Base-by-base conservation (phyloP, 2,888 invertebrate genomes). In the Pyrgus malvae region DNA sequence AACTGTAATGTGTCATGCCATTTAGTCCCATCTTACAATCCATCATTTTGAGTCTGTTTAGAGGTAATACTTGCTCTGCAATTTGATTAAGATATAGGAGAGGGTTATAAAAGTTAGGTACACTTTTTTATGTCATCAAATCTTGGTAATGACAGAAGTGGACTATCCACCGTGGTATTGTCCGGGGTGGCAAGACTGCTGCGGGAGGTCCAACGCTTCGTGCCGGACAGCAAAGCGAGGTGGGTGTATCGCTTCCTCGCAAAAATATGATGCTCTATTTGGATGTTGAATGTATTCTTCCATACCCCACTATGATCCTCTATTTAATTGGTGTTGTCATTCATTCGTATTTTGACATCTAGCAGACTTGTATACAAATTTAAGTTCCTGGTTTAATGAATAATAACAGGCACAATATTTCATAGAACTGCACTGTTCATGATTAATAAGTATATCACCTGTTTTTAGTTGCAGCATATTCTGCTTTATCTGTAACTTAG, bases 141-240 rank as follows among this genome's bases (percentile, higher is more conserved):
- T 83, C 69, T 85, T 85, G 75, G 72, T 75, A 80, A 78, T 78
- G 75, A 79, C 93, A 95, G 95, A 95, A 94, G 93, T 94, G 95
- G 95, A 94, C 93, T 88, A 92, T 93, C 90, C 94, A 94, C 88
- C 94, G 94, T 79, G 95, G 94, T 90, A 93, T 94, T 81, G 93
- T 94, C 76, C 94, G 95, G 83, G 94, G 94, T 86, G 92, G 92
- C 81, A 91, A 91, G 78, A 88, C 91, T 66, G 89, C 91, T 64
- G 90, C 91, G 69, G 85, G 89, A 72, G 90, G 87, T 72, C 84
- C 88, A 67, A 72, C 90, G 65, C 83, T 72, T 59, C 83, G 83
- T 66, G 83, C 86, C 72, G 83, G 86, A 70, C 84, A 81, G 61
- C 75, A 70, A 71, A 78, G 84, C 78, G 81, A 92, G 92, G 92